Evolutionary conservation across 2,888 invertebrate species (phyloP).

Genomic region (Dryobota labecula): DNA sequence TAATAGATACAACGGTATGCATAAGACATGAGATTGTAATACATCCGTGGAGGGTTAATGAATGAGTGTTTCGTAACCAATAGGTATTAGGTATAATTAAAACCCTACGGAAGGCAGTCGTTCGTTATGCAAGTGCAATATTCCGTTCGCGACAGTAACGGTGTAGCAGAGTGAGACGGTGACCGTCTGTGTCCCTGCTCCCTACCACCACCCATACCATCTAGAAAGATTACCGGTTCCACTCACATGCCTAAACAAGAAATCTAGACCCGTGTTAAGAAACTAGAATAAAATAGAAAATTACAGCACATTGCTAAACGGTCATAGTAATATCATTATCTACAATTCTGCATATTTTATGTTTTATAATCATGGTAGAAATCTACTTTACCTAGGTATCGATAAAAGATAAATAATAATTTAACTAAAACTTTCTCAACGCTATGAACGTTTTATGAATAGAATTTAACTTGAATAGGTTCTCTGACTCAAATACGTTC

Average conservation of each 20-base stretch:
- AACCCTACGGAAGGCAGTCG: slow-evolving; percentile 50
- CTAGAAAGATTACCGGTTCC: slow-evolving; percentile 68
- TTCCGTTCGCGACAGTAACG: slow-evolving; percentile 44
- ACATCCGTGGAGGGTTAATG: slow-evolving; percentile 38
- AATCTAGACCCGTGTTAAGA: slow-evolving; percentile 71
- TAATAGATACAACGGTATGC: slow-evolving; percentile 13
- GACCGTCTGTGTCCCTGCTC: slow-evolving; percentile 51
- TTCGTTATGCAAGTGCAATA: slow-evolving; percentile 54
- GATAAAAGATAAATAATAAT: background rate
- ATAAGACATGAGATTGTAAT: slow-evolving; percentile 44
- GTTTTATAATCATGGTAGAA: background rate
- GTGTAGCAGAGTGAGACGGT: slow-evolving; percentile 35
- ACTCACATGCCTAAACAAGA: slow-evolving; percentile 67
- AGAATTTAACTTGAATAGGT: slow-evolving; percentile 13
- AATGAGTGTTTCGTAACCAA: slow-evolving; percentile 39
- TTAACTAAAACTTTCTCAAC: slow-evolving; percentile 21
- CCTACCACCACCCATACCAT: slow-evolving; percentile 32
- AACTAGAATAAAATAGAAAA: slow-evolving; percentile 69
- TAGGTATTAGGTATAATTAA: slow-evolving; percentile 27
- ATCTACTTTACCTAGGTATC: background rate
- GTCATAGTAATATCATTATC: background rate
- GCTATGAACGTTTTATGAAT: background rate
- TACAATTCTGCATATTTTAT: background rate
- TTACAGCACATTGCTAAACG: slow-evolving; percentile 26
- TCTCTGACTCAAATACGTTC: background rate